phyloP scores from a whole-genome alignment of 2,888 invertebrate species.

The Parapristionchus giblindavisi region DNA sequence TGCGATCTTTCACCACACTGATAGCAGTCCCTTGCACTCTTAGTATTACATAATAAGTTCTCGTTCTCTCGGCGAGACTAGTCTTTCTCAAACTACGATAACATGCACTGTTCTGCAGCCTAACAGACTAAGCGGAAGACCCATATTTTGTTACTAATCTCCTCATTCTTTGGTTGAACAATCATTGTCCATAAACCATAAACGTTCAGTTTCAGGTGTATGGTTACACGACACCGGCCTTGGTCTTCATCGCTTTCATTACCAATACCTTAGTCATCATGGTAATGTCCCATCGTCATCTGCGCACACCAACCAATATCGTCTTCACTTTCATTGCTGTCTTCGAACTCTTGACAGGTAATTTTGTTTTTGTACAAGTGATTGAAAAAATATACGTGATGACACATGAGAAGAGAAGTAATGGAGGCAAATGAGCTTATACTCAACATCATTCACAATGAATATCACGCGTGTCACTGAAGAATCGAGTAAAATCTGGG shows the following conservation, averaged over 20 bases:
- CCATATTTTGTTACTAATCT: too few relatives aligned
- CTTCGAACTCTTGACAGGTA: conserved; percentile 50
- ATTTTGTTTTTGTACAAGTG: background rate
- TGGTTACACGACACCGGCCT: conserved; percentile 46
- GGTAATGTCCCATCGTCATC: conserved; percentile 46
- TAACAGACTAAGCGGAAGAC: too few relatives aligned
- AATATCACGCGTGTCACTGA: too few relatives aligned
- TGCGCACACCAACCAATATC: conserved; percentile 53
- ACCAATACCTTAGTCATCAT: conserved; percentile 51
- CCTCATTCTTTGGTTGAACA: background rate
- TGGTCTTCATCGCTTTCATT: conserved; percentile 48
- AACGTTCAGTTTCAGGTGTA: conserved; percentile 40
- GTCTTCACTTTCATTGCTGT: conserved; percentile 55
- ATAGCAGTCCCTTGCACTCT: too few relatives aligned
- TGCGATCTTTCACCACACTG: too few relatives aligned
- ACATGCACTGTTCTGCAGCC: too few relatives aligned
- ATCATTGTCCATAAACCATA: background rate
- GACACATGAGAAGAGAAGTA: background rate
- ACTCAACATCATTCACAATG: too few relatives aligned
- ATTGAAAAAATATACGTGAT: background rate
- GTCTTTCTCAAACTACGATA: too few relatives aligned
- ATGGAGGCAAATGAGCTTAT: background rate
- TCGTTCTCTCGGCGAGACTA: too few relatives aligned
- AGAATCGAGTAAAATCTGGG: too few relatives aligned
- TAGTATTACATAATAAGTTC: too few relatives aligned